A percentile compares a stretch with the other conserved stretches of the same genome.
phyloP scores from a whole-genome alignment of 2,113 vertebrate genomes.

The Hemibagrus wyckioides region DNA sequence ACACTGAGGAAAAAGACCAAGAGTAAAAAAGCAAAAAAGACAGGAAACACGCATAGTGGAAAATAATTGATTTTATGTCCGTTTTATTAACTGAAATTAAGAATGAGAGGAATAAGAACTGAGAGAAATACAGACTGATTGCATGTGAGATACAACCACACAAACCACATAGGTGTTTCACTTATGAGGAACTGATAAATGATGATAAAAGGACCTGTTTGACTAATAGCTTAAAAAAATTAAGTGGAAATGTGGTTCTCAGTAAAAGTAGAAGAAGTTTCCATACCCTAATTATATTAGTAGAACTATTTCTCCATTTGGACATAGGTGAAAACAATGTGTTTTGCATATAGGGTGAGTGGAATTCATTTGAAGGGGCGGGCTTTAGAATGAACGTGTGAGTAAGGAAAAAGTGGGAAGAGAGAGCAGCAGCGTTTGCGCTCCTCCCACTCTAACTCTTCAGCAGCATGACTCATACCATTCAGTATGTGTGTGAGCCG shows the following conservation, averaged over 20 bases:
- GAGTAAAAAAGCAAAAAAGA: not conserved
- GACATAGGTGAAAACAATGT: not conserved
- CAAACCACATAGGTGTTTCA: not conserved
- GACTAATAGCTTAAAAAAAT: not conserved
- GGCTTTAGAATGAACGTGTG: constrained; percentile 22
- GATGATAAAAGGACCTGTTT: not conserved
- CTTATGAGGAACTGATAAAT: constrained; percentile 4
- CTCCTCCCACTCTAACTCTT: constrained; percentile 57
- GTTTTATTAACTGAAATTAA: not conserved
- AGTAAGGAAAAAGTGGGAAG: constrained; percentile 36
- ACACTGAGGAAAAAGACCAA: constrained; percentile 4
- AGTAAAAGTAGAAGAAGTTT: not conserved
- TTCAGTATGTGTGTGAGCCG: constrained; percentile 39
- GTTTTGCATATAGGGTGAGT: not conserved
- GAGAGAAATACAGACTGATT: not conserved
- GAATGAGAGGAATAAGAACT: not conserved
- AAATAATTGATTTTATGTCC: not conserved
- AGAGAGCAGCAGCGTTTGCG: constrained; percentile 23
- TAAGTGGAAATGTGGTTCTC: not conserved
- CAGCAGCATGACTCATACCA: constrained; percentile 65
- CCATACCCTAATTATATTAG: not conserved
- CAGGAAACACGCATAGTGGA: not conserved
- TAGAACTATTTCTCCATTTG: not conserved
- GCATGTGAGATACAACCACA: not conserved
- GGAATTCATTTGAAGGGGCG: constrained; percentile 29